A percentile compares a stretch with the other conserved stretches of the same genome.
Conservation (phyloP, 2,797 vertebrate species). For the Merluccius polli region DNA sequence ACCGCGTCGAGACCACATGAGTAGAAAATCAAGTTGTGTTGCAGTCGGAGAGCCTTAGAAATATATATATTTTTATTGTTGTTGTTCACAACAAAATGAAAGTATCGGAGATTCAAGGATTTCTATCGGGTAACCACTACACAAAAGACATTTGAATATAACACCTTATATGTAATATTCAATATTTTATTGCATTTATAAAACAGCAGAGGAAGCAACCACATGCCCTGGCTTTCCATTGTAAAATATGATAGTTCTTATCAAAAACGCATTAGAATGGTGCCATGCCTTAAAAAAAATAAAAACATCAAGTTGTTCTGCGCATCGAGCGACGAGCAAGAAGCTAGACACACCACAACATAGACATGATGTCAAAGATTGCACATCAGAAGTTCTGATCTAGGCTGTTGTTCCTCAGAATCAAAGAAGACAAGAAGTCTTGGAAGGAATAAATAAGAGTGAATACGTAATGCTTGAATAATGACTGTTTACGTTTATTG, state of each 20-base stretch:
- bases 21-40: too few species aligned
- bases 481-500: too few species aligned
- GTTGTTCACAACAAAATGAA: neutral
- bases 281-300: neutral
- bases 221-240: neutral
- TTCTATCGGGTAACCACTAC: neutral
- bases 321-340: too few species aligned
- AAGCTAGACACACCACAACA: too few species aligned
- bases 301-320: neutral
- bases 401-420: too few species aligned
- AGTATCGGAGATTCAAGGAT: neutral
- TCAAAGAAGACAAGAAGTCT: neutral
- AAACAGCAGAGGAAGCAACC: neutral
- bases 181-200: neutral
- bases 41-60: too few species aligned
- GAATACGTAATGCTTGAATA: neutral
- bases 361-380: too few species aligned
- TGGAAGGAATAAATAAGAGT: neutral
- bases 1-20: too few species aligned
- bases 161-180: neutral
- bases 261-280: neutral
- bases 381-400: too few species aligned
- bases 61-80: too few species aligned
- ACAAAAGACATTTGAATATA: neutral
- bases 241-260: neutral